Evolutionary conservation across 2,113 vertebrate species (phyloP), one percentile per base, ranked within the genome.

Genomic region (Triplophysa rosa): DNA sequence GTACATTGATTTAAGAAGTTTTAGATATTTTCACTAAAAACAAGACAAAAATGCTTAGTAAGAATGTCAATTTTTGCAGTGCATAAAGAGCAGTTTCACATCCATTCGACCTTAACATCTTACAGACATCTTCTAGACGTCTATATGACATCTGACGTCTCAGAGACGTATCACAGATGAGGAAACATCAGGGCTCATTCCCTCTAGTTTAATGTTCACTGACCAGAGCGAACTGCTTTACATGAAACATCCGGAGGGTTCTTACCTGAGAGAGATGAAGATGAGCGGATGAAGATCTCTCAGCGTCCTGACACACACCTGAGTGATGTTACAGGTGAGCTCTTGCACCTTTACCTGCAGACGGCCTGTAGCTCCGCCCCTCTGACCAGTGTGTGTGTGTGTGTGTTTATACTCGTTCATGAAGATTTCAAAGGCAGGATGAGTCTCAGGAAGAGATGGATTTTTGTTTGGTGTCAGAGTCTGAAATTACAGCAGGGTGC

Each of bases 281-380:
- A 21, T 2, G 19, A 21, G 54, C 54, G 1, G 54, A 21, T 21
- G 54, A 58, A 58, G 54, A 58, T 58, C 54, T 58, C 54, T 37
- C 26, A 23, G 40, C 19, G 10, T n/a, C 14, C 61, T 2, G 54
- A 17, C 56, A 81, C 42, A 74, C 69, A 75, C 21, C 76, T 77
- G 71, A 72, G 61, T 61, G 54, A 70, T 81, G 79, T 63, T 67
- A 70, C 73, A 82, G 82, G 80, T 82, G 77, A 82, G 80, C 70
- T 69, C 6, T 58, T 56, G 21, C 21, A 23, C 40, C 75, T 84
- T 80, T 84, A 81, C 84, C 68, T 68, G 49, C 17, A 2, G 54
- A 13, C 26, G 19, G 5, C 2, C 26, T 14, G 12, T 21, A 8
- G 79, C 76, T 59, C 84, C 79, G 29, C 82, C 81, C 77, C 65